Evolutionary conservation across 2,113 vertebrate species (phyloP).

Genomic region (Xenotilapia caudafasciata): DNA sequence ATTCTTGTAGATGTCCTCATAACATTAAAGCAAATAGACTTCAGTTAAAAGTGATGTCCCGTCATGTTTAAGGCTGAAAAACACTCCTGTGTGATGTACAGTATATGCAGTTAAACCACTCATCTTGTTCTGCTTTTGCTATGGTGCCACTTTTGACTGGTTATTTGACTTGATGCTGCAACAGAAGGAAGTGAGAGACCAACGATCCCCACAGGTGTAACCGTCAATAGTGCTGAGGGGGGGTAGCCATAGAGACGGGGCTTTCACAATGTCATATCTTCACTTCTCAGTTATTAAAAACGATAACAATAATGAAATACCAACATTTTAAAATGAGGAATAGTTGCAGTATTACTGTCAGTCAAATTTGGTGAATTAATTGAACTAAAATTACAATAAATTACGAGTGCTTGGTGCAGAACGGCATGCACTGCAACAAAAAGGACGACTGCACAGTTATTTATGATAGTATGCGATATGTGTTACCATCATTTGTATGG

Average conservation of each 20-base stretch:
- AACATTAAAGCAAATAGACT: not conserved
- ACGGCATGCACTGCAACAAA: not conserved
- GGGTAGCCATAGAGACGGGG: not conserved
- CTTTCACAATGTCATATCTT: not conserved
- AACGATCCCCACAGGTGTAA: not conserved
- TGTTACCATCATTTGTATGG: not conserved
- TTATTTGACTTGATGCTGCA: not conserved
- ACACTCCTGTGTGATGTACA: not conserved
- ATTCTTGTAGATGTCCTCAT: not conserved
- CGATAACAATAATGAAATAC: not conserved
- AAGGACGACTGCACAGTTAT: not conserved
- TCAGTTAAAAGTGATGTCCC: not conserved
- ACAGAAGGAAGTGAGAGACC: not conserved
- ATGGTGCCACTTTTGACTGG: not conserved
- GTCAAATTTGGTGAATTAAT: not conserved
- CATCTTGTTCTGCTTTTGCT: not conserved
- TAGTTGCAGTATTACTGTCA: accelerated
- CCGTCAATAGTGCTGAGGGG: not conserved
- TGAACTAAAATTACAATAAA: not conserved
- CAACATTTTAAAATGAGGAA: not conserved
- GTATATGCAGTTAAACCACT: not conserved
- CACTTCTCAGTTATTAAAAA: not conserved
- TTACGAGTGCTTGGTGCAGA: accelerated
- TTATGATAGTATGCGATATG: not conserved
- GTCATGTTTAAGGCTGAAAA: accelerated